Percentiles rank a stretch among this genome's conserved stretches.
These are phyloP conservation scores for Andinoacara biseriatus DNA, from an alignment of 2,113 vertebrate species.

Conservation along the genomic window DNA sequence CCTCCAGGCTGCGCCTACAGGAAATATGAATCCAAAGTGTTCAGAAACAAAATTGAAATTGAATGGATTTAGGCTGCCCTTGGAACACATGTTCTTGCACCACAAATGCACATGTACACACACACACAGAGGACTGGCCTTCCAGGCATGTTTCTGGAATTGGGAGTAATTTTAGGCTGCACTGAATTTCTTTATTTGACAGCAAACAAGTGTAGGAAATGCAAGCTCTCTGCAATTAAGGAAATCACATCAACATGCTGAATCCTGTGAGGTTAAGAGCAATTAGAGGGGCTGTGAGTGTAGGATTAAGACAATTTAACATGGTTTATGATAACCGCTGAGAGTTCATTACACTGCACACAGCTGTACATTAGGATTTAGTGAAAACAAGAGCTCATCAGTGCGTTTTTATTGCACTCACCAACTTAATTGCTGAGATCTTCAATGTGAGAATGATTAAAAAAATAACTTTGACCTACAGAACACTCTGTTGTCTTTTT, in stretches of 20 bases:
- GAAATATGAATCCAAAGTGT: constrained; percentile 27
- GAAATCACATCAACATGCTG: constrained; percentile 40
- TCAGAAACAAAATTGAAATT: constrained; percentile 34
- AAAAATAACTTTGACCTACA: neutral
- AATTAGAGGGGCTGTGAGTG: constrained; percentile 53
- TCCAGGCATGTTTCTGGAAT: constrained; percentile 23
- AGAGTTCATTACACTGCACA: constrained; percentile 16
- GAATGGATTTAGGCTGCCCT: constrained; percentile 21
- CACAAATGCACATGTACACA: neutral
- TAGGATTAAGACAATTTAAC: constrained; percentile 62
- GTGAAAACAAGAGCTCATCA: neutral
- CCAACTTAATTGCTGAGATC: neutral
- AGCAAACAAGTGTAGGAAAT: constrained; percentile 22
- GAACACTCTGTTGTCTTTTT: neutral
- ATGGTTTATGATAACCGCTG: constrained; percentile 35
- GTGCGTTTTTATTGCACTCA: neutral
- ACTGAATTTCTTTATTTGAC: constrained; percentile 17
- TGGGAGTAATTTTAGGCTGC: constrained; percentile 40
- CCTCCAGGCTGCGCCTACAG: constrained; percentile 37
- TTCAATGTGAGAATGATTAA: neutral
- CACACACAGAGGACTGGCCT: fast-evolving
- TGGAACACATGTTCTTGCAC: neutral
- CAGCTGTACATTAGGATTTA: neutral
- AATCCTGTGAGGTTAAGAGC: constrained; percentile 66
- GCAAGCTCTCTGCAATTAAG: constrained; percentile 47